Evolutionary conservation across 2,797 vertebrate species (phyloP).

Genomic region (Echeneis naucrates): DNA sequence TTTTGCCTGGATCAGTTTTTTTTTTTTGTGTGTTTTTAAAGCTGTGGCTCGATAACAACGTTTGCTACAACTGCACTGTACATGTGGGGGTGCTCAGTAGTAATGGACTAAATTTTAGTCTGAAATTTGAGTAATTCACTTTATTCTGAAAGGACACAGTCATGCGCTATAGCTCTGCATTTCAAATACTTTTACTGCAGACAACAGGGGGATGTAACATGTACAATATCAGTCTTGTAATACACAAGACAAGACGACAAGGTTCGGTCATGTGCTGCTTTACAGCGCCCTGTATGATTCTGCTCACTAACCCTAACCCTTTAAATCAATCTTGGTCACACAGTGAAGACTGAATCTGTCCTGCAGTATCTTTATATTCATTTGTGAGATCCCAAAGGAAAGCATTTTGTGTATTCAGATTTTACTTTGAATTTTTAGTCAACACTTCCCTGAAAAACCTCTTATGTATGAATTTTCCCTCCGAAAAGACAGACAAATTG

Average conservation of each 20-base stretch:
- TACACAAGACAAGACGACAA: not conserved
- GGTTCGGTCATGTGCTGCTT: conserved; percentile 1
- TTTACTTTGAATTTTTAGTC: conserved; percentile 1
- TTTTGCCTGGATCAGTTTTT: not conserved
- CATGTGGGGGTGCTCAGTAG: not conserved
- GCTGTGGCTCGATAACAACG: not conserved
- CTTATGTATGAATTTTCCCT: conserved; percentile 21
- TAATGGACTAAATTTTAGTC: not conserved
- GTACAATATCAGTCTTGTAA: not conserved
- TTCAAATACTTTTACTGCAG: conserved; percentile 1
- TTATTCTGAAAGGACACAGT: not conserved
- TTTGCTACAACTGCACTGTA: not conserved
- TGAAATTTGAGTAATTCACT: not conserved
- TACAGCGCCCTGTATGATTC: not conserved
- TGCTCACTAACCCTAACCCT: too few relatives aligned
- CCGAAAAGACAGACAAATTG: conserved; percentile 47
- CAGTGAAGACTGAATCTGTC: conserved; percentile 1
- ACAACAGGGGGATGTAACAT: not conserved
- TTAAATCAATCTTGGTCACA: not conserved
- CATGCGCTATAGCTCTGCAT: not conserved
- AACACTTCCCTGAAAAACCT: not conserved
- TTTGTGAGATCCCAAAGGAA: conserved; percentile 7
- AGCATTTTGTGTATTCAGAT: not conserved
- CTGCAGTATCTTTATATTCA: conserved; percentile 1
- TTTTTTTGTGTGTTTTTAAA: too few relatives aligned